A percentile compares a stretch with the other conserved stretches of the same genome.
Evolutionary conservation across 53 echinoderm and acorn worm genomes (phyloP).

Genomic region (Holothuria scabra): DNA sequence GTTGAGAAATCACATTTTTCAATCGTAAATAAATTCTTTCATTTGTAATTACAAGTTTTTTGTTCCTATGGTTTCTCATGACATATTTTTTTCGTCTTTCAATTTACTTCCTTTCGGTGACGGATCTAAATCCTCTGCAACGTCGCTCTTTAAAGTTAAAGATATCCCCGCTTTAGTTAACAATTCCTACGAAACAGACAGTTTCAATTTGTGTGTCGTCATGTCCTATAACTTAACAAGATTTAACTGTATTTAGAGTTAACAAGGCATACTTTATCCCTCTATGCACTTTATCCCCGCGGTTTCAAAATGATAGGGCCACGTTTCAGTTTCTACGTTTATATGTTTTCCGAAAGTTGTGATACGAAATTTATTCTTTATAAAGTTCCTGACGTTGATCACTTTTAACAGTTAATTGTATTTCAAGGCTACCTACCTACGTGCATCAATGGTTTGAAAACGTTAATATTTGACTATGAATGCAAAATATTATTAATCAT

Average conservation of each 20-base stretch:
- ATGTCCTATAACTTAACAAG: constrained; percentile 7
- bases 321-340: not conserved
- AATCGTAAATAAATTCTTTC: too few relatives aligned
- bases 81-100: too few relatives aligned
- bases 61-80: too few relatives aligned
- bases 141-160: too few relatives aligned
- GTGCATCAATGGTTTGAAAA: too few relatives aligned
- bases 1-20: too few relatives aligned
- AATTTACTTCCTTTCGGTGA: too few relatives aligned
- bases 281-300: not conserved
- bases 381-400: not conserved
- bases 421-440: not conserved
- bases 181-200: not conserved
- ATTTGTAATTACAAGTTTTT: too few relatives aligned
- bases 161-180: too few relatives aligned
- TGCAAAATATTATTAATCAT: too few relatives aligned
- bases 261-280: constrained; percentile 28
- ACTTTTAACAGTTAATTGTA: constrained; percentile 8
- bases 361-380: constrained; percentile 1
- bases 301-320: not conserved
- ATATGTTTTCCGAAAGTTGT: not conserved
- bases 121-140: too few relatives aligned
- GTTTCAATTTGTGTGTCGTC: constrained; percentile 17
- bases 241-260: not conserved
- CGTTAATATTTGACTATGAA: too few relatives aligned